Percentiles rank a stretch among this genome's conserved stretches.
These are phyloP conservation scores for Amblyjoppa fuscipennis DNA, from an alignment of 2,888 invertebrate species.

Conservation along the genomic window DNA sequence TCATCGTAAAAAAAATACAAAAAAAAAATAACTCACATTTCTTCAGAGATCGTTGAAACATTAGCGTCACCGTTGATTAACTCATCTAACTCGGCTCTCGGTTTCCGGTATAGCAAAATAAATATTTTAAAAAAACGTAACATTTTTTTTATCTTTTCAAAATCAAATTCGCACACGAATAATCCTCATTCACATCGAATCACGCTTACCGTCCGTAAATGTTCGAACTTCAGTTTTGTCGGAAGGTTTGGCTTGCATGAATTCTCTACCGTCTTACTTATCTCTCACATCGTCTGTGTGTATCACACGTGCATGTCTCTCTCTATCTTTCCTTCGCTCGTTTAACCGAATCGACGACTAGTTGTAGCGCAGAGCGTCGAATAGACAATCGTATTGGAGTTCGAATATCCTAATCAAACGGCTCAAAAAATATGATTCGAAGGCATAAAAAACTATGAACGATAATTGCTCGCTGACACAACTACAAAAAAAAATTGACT, in stretches of 20 bases:
- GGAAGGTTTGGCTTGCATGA: neutral
- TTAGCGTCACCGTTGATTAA: slow-evolving; percentile 14
- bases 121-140: neutral
- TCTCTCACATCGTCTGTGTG: neutral
- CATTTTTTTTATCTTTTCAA: neutral
- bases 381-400: neutral
- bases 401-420: neutral
- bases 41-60: slow-evolving; percentile 41
- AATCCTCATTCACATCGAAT: slow-evolving; percentile 16
- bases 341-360: neutral
- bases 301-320: neutral
- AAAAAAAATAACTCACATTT: slow-evolving; percentile 47
- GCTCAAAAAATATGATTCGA: too few species aligned
- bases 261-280: neutral
- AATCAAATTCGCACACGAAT: slow-evolving; percentile 6
- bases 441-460: too few species aligned
- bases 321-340: neutral
- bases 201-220: slow-evolving; percentile 6
- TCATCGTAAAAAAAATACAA: slow-evolving; percentile 11
- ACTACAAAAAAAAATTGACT: neutral
- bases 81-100: slow-evolving; percentile 33
- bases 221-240: neutral
- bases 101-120: slow-evolving; percentile 22
- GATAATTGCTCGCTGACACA: too few species aligned
- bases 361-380: neutral